phyloP scores from a whole-genome alignment of 2,113 vertebrate genomes.

The Toxostoma redivivum region DNA sequence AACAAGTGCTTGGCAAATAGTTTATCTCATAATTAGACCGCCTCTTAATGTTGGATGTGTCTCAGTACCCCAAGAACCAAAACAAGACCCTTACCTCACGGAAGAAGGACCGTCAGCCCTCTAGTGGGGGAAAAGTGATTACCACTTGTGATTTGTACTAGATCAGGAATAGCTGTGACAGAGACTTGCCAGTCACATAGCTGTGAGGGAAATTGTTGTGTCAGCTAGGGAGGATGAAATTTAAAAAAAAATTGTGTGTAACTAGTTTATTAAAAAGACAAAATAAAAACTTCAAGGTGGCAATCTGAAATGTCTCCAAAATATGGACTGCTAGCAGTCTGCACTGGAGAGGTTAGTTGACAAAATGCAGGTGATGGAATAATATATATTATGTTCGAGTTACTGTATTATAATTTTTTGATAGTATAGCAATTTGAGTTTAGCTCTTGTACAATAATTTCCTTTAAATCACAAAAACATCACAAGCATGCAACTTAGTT shows the following conservation, averaged over 20 bases:
- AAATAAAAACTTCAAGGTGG: background rate
- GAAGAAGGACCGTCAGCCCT: background rate
- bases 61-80: background rate
- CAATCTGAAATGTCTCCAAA: background rate
- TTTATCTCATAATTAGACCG: background rate
- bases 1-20: background rate
- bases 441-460: background rate
- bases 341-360: background rate
- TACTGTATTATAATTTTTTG: background rate
- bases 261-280: background rate
- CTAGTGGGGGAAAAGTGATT: background rate
- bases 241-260: background rate
- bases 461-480: background rate
- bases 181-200: background rate
- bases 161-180: background rate
- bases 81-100: background rate
- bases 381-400: rapidly evolving
- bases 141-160: background rate
- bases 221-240: background rate
- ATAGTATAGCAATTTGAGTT: background rate
- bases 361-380: background rate
- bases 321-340: background rate
- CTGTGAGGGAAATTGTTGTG: rapidly evolving
- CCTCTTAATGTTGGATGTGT: background rate
- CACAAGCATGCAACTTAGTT: background rate